phyloP scores from a whole-genome alignment of 2,888 invertebrate species.

The Chrysolina americana region DNA sequence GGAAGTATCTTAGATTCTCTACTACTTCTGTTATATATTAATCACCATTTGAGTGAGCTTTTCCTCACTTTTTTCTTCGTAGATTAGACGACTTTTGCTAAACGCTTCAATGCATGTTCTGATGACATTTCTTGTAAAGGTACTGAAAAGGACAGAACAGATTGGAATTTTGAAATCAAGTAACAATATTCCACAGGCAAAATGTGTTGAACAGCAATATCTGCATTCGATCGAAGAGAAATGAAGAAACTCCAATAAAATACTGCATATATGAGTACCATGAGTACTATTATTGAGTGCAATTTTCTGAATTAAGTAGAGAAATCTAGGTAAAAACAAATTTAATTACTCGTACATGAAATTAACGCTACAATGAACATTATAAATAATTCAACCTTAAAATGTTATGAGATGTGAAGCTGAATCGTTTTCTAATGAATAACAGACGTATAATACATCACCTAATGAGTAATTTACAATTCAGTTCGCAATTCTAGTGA shows the following conservation, averaged over 20 bases:
- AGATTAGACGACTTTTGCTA: no score
- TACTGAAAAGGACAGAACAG: no score
- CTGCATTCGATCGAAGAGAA: background rate
- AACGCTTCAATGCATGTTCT: no score
- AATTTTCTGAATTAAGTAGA: constrained; percentile 32
- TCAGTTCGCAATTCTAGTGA: background rate
- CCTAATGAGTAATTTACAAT: constrained; percentile 1
- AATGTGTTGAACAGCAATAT: no score
- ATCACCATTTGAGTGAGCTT: no score
- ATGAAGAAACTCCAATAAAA: background rate
- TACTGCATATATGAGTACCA: background rate
- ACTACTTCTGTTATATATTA: no score
- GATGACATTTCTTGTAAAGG: no score
- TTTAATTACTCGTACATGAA: constrained; percentile 31
- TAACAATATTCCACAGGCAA: no score
- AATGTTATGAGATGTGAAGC: constrained; percentile 28
- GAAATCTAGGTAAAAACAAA: constrained; percentile 35
- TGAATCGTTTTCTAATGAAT: constrained; percentile 32
- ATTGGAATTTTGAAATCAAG: no score
- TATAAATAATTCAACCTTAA: constrained; percentile 40
- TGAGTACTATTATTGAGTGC: constrained; percentile 10
- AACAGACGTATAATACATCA: background rate
- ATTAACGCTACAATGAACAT: constrained; percentile 36
- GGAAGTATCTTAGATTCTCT: no score
- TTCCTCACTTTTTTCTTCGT: no score